Evolutionary conservation across 2,113 vertebrate genomes (phyloP).

Genomic region (Potamarius usumacintae): DNA sequence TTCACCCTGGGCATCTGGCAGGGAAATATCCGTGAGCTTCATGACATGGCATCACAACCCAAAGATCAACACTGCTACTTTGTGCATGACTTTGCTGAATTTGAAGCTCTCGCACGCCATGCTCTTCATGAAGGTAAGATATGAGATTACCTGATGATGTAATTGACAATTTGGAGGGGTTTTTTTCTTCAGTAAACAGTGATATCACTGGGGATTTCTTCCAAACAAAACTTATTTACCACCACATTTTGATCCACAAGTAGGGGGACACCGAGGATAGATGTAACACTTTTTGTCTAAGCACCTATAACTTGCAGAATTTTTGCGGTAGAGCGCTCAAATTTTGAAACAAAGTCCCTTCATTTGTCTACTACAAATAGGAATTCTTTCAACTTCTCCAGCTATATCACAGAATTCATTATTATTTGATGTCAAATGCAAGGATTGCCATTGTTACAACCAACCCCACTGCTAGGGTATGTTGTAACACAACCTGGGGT

Average conservation of each 20-base stretch:
- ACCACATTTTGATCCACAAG: not conserved
- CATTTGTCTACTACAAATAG: too few species aligned
- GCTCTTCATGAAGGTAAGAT: conserved; percentile 92
- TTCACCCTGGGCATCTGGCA: conserved; percentile 98
- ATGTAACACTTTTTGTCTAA: too few species aligned
- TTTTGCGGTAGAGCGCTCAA: too few species aligned
- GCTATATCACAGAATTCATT: too few species aligned
- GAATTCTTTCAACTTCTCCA: too few species aligned
- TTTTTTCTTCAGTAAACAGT: not conserved
- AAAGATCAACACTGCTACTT: conserved; percentile 97
- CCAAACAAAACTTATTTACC: not conserved
- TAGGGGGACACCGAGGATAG: too few species aligned
- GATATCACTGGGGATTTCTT: not conserved
- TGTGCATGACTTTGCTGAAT: conserved; percentile 94
- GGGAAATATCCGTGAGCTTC: conserved; percentile 92
- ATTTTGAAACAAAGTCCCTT: too few species aligned
- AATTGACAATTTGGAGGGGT: not conserved
- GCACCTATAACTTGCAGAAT: too few species aligned
- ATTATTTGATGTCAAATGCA: too few species aligned
- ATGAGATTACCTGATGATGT: not conserved
- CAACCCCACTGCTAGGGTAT: too few species aligned
- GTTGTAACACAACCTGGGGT: too few species aligned
- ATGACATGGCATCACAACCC: conserved; percentile 94
- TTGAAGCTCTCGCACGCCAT: conserved; percentile 91
- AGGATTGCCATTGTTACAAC: too few species aligned